Evolutionary conservation across 2,797 vertebrate species (phyloP).

Genomic region (Poecilia gillii): DNA sequence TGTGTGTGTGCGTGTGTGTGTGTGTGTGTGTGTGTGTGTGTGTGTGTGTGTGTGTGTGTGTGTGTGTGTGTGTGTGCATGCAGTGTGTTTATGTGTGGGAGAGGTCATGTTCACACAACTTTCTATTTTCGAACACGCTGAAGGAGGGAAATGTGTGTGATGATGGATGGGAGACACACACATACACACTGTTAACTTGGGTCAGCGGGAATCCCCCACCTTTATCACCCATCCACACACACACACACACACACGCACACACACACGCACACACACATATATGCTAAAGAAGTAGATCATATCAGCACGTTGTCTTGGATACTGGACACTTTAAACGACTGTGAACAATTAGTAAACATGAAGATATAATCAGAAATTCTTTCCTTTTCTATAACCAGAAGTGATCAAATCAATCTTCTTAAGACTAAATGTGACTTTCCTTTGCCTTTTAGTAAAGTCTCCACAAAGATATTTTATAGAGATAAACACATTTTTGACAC

Average conservation of each 20-base stretch:
- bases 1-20: no score
- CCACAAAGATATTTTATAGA: background rate
- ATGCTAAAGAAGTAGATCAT: background rate
- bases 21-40: constrained; percentile 60
- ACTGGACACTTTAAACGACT: background rate
- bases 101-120: constrained; percentile 82
- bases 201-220: constrained; percentile 47
- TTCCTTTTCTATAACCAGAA: background rate
- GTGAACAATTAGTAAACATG: background rate
- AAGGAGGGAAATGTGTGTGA: constrained; percentile 80
- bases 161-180: constrained; percentile 77
- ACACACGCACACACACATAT: constrained; percentile 17
- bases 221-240: constrained; percentile 23
- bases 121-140: constrained; percentile 80
- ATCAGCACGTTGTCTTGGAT: background rate
- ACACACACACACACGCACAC: constrained; percentile 1
- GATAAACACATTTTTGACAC: background rate
- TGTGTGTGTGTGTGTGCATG: constrained; percentile 19
- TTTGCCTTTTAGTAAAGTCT: background rate
- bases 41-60: constrained; percentile 10
- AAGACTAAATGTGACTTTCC: background rate
- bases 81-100: constrained; percentile 73
- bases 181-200: constrained; percentile 48
- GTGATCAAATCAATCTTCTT: background rate
- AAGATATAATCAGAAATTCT: background rate